These are phyloP conservation scores for Linepithema humile DNA, from an alignment of 1,140 invertebrate genomes.

Conservation along the genomic window DNA sequence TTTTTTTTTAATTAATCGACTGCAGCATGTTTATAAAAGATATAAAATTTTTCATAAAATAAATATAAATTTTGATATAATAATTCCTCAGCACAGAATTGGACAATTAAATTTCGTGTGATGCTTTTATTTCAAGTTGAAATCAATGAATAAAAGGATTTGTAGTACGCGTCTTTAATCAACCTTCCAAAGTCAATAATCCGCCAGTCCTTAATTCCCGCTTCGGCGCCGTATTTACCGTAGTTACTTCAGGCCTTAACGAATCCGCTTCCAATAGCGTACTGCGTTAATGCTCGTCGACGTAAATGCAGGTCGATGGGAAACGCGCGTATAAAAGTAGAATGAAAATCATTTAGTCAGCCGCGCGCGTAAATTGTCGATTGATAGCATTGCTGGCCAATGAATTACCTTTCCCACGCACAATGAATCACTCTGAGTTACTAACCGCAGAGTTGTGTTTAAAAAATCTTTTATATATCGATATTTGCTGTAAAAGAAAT, in stretches of 20 bases:
- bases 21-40: background rate
- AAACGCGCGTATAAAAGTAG: slow-evolving; percentile 43
- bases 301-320: background rate
- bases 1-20: background rate
- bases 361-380: slow-evolving; percentile 33
- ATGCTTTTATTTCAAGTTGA: background rate
- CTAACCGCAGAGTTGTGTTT: slow-evolving; percentile 28
- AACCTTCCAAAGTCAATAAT: slow-evolving; percentile 27
- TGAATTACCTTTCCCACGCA: slow-evolving; percentile 22
- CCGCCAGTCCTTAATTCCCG: slow-evolving; percentile 11
- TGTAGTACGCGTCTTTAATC: background rate
- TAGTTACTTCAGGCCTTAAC: slow-evolving; percentile 40
- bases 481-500: background rate
- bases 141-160: background rate
- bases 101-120: background rate
- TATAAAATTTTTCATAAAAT: background rate
- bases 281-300: background rate
- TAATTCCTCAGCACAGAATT: too few species aligned
- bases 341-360: slow-evolving; percentile 57
- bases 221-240: slow-evolving; percentile 19
- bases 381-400: slow-evolving; percentile 36
- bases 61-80: background rate
- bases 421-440: slow-evolving; percentile 42
- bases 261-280: slow-evolving; percentile 31
- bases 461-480: background rate